Evolutionary conservation across 35 echinoderm and acorn worm genomes (phyloP).

Genomic region (Ophiothrix spiculata): DNA sequence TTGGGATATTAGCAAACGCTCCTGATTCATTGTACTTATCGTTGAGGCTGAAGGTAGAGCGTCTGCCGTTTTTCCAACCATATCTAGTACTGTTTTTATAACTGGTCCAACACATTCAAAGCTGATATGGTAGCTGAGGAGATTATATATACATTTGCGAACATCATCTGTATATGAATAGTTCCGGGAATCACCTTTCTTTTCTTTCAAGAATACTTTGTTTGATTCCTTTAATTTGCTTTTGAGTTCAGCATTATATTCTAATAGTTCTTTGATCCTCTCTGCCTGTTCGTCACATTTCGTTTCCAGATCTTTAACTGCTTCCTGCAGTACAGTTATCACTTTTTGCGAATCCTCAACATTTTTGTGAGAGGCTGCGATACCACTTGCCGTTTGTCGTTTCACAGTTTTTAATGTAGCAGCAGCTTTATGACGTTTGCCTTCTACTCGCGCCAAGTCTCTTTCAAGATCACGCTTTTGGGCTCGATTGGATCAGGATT

Average conservation of each 20-base stretch:
- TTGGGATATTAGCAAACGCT: not conserved
- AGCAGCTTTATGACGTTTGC: not conserved
- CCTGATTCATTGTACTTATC: not conserved
- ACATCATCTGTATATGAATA: not conserved
- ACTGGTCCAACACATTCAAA: not conserved
- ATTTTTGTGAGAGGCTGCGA: not conserved
- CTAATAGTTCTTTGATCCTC: not conserved
- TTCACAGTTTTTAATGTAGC: not conserved
- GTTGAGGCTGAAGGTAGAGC: not conserved
- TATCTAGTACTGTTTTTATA: not conserved
- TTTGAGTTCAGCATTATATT: not conserved
- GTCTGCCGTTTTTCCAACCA: not conserved
- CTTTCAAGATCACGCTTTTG: not conserved
- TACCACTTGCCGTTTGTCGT: not conserved
- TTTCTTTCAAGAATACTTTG: not conserved
- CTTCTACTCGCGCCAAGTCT: not conserved
- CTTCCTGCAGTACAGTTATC: not conserved
- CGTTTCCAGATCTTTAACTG: not conserved
- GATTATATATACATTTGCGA: not conserved
- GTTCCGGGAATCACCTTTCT: not conserved
- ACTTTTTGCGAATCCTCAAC: not conserved
- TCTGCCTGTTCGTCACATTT: not conserved
- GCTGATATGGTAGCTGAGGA: not conserved
- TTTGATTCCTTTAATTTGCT: not conserved
- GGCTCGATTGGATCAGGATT: not conserved